phyloP scores from a whole-genome alignment of 2,797 vertebrate genomes.

The Phataginus tetradactyla region DNA sequence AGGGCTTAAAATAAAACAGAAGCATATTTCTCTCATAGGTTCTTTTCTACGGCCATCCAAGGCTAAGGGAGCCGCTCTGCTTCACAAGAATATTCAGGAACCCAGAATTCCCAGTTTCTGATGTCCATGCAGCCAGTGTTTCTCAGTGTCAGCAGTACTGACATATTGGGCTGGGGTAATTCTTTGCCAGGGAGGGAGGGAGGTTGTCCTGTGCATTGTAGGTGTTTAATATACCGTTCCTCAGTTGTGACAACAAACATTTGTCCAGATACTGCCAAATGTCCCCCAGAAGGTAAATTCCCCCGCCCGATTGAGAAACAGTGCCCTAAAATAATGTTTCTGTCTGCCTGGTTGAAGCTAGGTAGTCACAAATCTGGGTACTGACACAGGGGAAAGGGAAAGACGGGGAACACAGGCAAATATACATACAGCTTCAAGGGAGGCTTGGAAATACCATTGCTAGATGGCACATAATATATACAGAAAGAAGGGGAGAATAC shows the following conservation, averaged over 20 bases:
- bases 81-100: neutral
- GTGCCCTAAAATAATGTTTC: neutral
- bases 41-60: neutral
- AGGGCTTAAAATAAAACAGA: neutral
- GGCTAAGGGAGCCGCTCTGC: neutral
- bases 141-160: neutral
- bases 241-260: neutral
- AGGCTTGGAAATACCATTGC: neutral
- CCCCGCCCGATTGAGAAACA: neutral
- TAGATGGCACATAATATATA: neutral
- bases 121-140: neutral
- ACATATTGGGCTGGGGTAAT: neutral
- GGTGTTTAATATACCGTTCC: neutral
- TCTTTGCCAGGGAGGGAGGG: neutral
- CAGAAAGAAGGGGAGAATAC: neutral
- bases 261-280: neutral
- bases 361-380: neutral
- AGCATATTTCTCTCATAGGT: neutral
- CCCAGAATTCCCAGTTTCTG: neutral
- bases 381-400: neutral
- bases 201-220: neutral
- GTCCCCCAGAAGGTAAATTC: neutral
- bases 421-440: neutral
- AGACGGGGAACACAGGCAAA: neutral
- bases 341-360: neutral